Conservation (phyloP, 2,113 vertebrate species). For the Cervus canadensis region DNA sequence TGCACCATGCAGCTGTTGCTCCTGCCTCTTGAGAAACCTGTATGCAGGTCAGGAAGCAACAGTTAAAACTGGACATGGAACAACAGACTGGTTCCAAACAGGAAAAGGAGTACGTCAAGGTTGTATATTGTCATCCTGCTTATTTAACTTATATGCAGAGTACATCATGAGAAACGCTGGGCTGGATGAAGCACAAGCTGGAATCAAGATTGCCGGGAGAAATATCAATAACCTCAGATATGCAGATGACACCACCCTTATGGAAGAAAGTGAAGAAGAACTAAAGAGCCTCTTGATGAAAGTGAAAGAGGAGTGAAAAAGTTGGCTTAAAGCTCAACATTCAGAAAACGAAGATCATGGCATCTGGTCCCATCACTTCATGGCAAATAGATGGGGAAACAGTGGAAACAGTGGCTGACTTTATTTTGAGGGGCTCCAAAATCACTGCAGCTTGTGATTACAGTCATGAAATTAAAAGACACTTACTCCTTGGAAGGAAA, state of each 20-base stretch:
- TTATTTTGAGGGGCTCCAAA: background rate
- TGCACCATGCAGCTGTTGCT: rapidly evolving
- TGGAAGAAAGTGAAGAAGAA: background rate
- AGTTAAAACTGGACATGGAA: background rate
- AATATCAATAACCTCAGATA: background rate
- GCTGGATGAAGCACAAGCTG: background rate
- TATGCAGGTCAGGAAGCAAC: background rate
- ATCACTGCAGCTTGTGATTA: background rate
- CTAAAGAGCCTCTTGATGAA: background rate
- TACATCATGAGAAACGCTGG: background rate
- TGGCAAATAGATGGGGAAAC: background rate
- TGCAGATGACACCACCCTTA: background rate
- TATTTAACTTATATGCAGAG: background rate
- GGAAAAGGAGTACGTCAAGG: background rate
- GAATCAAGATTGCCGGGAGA: background rate
- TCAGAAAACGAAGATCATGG: background rate
- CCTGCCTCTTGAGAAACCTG: background rate
- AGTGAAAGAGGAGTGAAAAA: background rate
- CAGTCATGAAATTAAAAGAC: background rate
- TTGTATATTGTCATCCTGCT: background rate
- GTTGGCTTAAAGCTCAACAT: background rate
- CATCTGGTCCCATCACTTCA: background rate
- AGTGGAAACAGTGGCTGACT: background rate
- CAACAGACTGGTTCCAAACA: background rate
- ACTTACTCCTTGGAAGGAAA: background rate